Evolutionary conservation across 2,888 invertebrate genomes (phyloP).

Genomic region (Drosophila cognata): DNA sequence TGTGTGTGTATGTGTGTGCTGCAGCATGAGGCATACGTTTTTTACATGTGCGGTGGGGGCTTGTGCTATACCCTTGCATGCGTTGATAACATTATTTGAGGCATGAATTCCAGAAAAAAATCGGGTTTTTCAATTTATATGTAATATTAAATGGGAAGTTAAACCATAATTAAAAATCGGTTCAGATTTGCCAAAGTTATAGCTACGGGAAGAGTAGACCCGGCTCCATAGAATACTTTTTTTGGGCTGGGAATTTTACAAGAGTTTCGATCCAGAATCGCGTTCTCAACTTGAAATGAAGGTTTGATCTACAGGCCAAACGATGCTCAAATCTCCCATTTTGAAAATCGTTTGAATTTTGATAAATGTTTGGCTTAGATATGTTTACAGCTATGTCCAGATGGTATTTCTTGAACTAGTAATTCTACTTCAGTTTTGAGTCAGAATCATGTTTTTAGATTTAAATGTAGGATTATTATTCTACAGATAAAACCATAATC

Average conservation of each 20-base stretch:
- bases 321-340: background rate
- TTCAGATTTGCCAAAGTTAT: background rate
- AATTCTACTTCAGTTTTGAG: rapidly evolving
- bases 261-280: rapidly evolving
- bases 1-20: background rate
- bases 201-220: background rate
- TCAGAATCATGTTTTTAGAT: background rate
- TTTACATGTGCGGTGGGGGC: constrained; percentile 6
- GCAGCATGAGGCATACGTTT: constrained; percentile 8
- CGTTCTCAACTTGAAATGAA: background rate
- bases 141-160: background rate
- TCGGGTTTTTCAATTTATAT: no score
- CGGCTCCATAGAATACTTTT: background rate
- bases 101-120: background rate
- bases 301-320: background rate
- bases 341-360: rapidly evolving
- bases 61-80: background rate
- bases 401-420: background rate
- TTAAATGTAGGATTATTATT: background rate
- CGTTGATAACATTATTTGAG: background rate
- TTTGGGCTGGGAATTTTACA: background rate
- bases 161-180: background rate
- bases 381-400: background rate
- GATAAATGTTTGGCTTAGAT: background rate
- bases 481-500: background rate